Conservation (phyloP, 2,113 vertebrate species). For the Gallinago media region DNA sequence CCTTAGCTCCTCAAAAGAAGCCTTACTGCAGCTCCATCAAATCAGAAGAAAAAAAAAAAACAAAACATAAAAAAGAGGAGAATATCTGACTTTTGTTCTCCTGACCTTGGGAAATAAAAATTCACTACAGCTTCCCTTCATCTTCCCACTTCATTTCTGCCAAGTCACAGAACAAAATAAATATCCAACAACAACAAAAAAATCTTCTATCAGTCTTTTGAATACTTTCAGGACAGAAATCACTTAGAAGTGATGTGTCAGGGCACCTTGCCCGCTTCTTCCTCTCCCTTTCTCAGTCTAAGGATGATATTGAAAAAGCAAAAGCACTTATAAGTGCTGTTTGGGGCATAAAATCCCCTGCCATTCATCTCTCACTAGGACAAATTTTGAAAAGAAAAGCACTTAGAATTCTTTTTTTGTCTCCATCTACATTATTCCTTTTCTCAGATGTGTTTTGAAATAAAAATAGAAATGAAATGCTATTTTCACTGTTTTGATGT, state of each 20-base stretch:
- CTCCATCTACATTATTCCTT: slow-evolving; percentile 25
- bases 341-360: slow-evolving; percentile 41
- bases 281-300: not conserved
- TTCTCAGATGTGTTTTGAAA: slow-evolving; percentile 30
- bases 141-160: not conserved
- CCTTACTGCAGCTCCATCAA: not conserved
- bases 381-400: slow-evolving; percentile 19
- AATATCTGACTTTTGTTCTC: slow-evolving; percentile 1
- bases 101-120: slow-evolving; percentile 25
- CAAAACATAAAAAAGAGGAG: not conserved
- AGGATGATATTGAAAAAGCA: not conserved
- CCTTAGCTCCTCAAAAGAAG: not conserved
- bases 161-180: slow-evolving; percentile 50
- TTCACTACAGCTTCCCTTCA: not conserved
- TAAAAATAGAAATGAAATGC: slow-evolving; percentile 61
- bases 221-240: slow-evolving; percentile 23
- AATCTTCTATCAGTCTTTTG: not conserved
- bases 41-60: not conserved
- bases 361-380: slow-evolving; percentile 28
- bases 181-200: not conserved
- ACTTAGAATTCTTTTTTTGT: slow-evolving; percentile 20
- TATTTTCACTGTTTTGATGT: slow-evolving; percentile 60
- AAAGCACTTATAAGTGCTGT: slow-evolving; percentile 36
- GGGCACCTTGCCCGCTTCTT: slow-evolving; percentile 12
- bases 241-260: slow-evolving; percentile 36